Evolutionary conservation across 2,888 invertebrate species (phyloP), one percentile per base, ranked within the genome.

Genomic region (Podabrus alpinus): DNA sequence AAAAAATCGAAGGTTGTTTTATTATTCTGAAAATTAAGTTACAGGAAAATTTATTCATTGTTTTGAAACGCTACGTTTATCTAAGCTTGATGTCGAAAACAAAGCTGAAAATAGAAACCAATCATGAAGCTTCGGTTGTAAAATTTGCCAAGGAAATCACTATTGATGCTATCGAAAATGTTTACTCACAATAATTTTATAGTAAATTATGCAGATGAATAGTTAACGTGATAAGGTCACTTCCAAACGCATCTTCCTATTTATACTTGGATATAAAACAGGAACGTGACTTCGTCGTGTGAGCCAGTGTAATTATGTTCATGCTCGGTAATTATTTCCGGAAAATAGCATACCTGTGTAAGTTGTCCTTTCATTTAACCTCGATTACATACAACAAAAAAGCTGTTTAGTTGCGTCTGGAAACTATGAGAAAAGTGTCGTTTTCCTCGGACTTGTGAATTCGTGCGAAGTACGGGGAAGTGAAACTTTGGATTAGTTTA

Each of bases 61-160:
- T 17, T 64, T 64, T n/a, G 1, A 61, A 61, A 16, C 11, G 16
- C 11, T 16, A 0, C 4, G 21, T 19, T 64, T n/a, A 19, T 13
- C 16, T 62, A 62, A 62, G 9, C 4, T 3, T 1, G 19, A 19
- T 66, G 66, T 60, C 15, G 68, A 73, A 73, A 73, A 66, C 72
- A 68, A 59, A 64, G 16, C 72, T 68, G 11, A 73, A 73, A 73
- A 73, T 73, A 73, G 68, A 64, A 64, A 11, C 68, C 68, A 67
- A 68, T 71, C 71, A 11, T 59, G 59, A 21, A 21, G 11, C 15
- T 2, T 19, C 29, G 10, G 61, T 45, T 62, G 59, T 45, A 64
- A 45, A 68, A 66, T 69, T 67, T 70, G 73, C 73, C 73, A 73
- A 73, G 73, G 73, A 73, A 70, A 70, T 21, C 61, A 70, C 29